phyloP scores from a whole-genome alignment of 2,888 invertebrate genomes.

The Rambutsinella grinnellia region DNA sequence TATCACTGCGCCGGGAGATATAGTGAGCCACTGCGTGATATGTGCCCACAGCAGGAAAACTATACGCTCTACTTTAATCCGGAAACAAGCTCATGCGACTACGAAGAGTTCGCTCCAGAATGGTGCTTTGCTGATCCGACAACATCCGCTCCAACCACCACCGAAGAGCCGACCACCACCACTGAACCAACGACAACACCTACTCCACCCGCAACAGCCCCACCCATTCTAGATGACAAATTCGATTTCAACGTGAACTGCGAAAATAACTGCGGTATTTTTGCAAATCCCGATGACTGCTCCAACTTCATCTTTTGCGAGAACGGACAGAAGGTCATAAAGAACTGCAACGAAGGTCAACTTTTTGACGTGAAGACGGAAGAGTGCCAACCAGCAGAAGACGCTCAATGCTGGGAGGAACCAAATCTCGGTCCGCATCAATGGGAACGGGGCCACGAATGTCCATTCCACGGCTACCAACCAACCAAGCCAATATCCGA shows the following conservation, averaged over 20 bases:
- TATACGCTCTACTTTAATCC: slow-evolving; percentile 23
- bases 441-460: background rate
- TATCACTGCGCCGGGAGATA: slow-evolving; percentile 22
- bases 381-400: slow-evolving; percentile 44
- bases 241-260: slow-evolving; percentile 65
- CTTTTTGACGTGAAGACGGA: slow-evolving; percentile 45
- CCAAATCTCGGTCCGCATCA: slow-evolving; percentile 27
- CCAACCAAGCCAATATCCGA: background rate
- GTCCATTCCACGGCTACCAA: slow-evolving; percentile 37
- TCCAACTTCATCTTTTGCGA: slow-evolving; percentile 38
- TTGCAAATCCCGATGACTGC: slow-evolving; percentile 53
- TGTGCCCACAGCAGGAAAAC: too few species aligned
- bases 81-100: slow-evolving; percentile 12
- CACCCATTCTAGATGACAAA: slow-evolving; percentile 23
- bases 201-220: too few species aligned
- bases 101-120: background rate
- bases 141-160: too few species aligned
- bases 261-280: slow-evolving; percentile 46
- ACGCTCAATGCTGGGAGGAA: slow-evolving; percentile 52
- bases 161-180: too few species aligned
- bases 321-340: slow-evolving; percentile 18
- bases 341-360: slow-evolving; percentile 56
- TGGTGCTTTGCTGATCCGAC: slow-evolving; percentile 19
- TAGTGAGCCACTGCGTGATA: background rate
- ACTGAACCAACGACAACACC: too few species aligned